A percentile compares a stretch with the other conserved stretches of the same genome.
Conservation (phyloP, 2,888 invertebrate species). For the Brenthis hecate region DNA sequence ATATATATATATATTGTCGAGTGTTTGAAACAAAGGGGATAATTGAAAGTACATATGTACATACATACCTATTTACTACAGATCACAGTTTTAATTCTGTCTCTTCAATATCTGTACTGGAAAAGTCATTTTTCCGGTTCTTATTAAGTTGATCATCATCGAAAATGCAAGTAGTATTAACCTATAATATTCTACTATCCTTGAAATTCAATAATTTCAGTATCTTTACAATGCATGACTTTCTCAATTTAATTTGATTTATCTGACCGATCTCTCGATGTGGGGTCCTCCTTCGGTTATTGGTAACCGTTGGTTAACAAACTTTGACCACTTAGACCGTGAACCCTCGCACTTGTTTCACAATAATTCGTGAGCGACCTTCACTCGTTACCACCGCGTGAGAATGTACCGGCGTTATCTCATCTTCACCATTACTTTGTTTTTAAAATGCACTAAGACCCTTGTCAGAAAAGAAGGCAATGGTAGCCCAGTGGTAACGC, state of each 20-base stretch:
- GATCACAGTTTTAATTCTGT: too few relatives aligned
- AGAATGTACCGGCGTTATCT: constrained; percentile 50
- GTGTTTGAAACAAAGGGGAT: too few relatives aligned
- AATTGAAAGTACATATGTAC: too few relatives aligned
- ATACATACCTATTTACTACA: too few relatives aligned
- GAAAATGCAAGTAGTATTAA: too few relatives aligned
- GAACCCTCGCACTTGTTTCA: constrained; percentile 45
- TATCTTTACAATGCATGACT: constrained; percentile 1
- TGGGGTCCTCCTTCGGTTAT: constrained; percentile 12
- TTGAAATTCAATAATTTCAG: neutral
- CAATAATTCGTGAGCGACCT: constrained; percentile 50
- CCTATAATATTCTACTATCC: neutral
- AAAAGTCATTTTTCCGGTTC: too few relatives aligned
- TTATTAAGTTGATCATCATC: too few relatives aligned
- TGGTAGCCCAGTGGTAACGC: too few relatives aligned
- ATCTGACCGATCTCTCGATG: constrained; percentile 16
- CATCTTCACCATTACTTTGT: constrained; percentile 34
- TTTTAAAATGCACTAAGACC: constrained; percentile 16
- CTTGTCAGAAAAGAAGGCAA: too few relatives aligned
- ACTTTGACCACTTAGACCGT: constrained; percentile 37
- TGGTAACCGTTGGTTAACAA: constrained; percentile 15
- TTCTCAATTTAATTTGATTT: constrained; percentile 17
- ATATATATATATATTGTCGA: too few relatives aligned
- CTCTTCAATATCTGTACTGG: too few relatives aligned
- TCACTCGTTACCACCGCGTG: constrained; percentile 47